A percentile compares a stretch with the other conserved stretches of the same genome.
Evolutionary conservation across 2,888 invertebrate species (phyloP).

Genomic region (Agrilus cyanescens): DNA sequence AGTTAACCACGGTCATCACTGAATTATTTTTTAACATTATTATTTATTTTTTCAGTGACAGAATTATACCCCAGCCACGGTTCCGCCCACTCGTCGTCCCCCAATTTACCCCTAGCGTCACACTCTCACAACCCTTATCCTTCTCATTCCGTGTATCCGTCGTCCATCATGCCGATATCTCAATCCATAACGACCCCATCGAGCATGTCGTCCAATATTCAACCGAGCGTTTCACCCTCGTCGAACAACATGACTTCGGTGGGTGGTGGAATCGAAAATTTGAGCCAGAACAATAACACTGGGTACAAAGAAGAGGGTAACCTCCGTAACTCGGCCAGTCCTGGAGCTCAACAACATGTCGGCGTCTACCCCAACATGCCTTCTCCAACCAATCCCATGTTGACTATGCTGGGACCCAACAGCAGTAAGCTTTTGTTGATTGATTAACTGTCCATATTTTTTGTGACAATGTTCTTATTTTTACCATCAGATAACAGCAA

Average conservation of each 20-base stretch:
- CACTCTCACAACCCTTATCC: constrained; percentile 27
- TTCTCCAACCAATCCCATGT: constrained; percentile 35
- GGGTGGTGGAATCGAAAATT: constrained; percentile 6
- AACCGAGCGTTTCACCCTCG: constrained; percentile 36
- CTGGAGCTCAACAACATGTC: constrained; percentile 11
- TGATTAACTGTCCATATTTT: no score
- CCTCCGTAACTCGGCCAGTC: constrained; percentile 13
- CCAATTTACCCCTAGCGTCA: constrained; percentile 29
- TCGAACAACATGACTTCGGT: constrained; percentile 3
- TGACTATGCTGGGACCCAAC: constrained; percentile 39
- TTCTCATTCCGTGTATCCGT: constrained; percentile 31
- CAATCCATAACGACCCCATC: constrained; percentile 37
- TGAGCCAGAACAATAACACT: constrained; percentile 7
- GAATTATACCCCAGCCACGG: constrained; percentile 32
- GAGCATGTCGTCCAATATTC: constrained; percentile 16
- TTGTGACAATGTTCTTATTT: background rate
- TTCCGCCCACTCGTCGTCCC: constrained; percentile 33
- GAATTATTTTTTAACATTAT: background rate
- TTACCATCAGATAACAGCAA: constrained; percentile 26
- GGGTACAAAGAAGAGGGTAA: constrained; percentile 16
- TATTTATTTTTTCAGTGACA: constrained; percentile 24
- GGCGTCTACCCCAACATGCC: constrained; percentile 27
- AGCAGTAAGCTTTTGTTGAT: constrained; percentile 34
- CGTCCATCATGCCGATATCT: constrained; percentile 31
- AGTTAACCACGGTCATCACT: constrained; percentile 2